Base-by-base conservation (phyloP, 2,888 invertebrate genomes). In the Bruchidius siliquastri region DNA sequence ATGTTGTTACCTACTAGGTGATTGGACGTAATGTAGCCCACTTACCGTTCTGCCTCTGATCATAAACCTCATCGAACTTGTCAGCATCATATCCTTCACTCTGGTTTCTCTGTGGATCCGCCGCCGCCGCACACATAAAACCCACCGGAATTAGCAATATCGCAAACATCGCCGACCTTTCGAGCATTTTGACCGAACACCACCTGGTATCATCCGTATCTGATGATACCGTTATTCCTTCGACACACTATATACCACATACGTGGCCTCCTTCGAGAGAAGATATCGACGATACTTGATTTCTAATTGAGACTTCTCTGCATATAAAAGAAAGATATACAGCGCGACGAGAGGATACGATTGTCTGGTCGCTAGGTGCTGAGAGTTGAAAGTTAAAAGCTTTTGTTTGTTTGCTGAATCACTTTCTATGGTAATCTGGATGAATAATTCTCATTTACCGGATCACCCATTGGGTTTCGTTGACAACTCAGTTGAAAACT, bases 31-130 rank as follows among this genome's bases (percentile, higher is more conserved):
- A 49, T 26, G 26, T 26, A 4, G 26, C 26, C 10, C 49, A 49
- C 18, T 49, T 69, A 26, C 69, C 69, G 21, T 69, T 69, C 21
- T 69, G 69, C 22, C 69, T 22, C 69, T 69, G 69, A 69, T 69
- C 69, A 26, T 69, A 69, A 20, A 69, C 21, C 20, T 26, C 69
- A 26, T 69, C 69, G 21, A 69, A 69, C 22, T 69, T 69, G 49
- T 49, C 49, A 3, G 18, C 49, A 18, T 49, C 49, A 49, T 49
- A 49, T 13, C 49, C 49, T 49, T 49, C 49, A 49, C 49, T 49
- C 49, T 49, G 49, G 49, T 49, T 49, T 13, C 18, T 49, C 18
- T 49, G 3, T 13, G 3, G 49, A 49, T 49, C 49, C 49, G 49
- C 49, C 1, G 18, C 18, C 1, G 18, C 18, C 1, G 13, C 49